A percentile compares a stretch with the other conserved stretches of the same genome.
Conservation (phyloP, 2,113 vertebrate genomes). For the Corydoras sp. region DNA sequence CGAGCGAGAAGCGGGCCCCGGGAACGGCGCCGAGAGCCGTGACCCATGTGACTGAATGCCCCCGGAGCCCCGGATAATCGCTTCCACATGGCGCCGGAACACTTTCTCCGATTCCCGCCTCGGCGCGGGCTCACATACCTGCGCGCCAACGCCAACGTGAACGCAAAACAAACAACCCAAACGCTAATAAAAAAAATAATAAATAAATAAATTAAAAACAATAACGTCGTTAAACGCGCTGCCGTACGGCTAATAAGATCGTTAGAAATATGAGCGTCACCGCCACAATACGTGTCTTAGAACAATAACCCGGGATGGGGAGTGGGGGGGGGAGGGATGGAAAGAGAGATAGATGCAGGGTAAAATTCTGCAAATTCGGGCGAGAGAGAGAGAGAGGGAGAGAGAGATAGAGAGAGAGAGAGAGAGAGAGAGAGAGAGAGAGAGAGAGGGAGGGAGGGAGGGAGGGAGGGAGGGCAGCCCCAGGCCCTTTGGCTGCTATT, state of each 20-base stretch:
- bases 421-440: not conserved
- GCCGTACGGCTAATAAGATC: conserved; percentile 9
- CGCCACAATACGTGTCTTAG: not conserved
- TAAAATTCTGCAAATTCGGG: conserved; percentile 1
- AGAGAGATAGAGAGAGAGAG: not conserved
- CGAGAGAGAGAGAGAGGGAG: not conserved
- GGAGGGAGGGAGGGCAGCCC: not conserved
- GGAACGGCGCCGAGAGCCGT: conserved; percentile 4
- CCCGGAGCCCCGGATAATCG: conserved; percentile 26
- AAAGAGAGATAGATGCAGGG: conserved; percentile 11
- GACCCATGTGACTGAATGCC: conserved; percentile 32
- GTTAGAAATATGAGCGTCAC: conserved; percentile 3
- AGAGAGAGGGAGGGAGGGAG: not conserved
- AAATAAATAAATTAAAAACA: not conserved
- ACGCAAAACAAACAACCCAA: conserved; percentile 25
- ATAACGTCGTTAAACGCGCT: conserved; percentile 7
- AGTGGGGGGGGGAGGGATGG: conserved; percentile 1
- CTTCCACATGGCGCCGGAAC: conserved; percentile 30
- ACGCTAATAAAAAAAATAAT: not conserved
- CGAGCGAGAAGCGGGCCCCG: not conserved
- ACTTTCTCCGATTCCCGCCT: not conserved
- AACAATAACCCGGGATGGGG: conserved; percentile 7
- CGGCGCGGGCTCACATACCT: not conserved
- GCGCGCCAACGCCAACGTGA: too few species aligned
- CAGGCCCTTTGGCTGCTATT: conserved; percentile 34